These are phyloP conservation scores for Gallinago solitaria DNA, from an alignment of 2,797 vertebrate genomes.

Conservation along the genomic window DNA sequence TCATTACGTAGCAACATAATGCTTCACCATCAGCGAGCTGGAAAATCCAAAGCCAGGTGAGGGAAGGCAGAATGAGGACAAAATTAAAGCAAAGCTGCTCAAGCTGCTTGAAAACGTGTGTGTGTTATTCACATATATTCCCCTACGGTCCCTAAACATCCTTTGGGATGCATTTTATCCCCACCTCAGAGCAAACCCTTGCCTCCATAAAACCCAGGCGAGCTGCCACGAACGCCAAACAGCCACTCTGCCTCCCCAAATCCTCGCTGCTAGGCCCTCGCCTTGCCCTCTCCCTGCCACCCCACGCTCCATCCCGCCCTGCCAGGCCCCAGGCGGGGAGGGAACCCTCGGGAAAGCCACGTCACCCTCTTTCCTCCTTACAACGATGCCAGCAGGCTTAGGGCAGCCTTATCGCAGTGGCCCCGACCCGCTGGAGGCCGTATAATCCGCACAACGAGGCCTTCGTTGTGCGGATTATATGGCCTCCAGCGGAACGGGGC, in stretches of 20 bases:
- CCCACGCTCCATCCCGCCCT: not conserved
- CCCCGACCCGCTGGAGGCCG: not conserved
- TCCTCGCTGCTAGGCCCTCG: not conserved
- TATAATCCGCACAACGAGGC: not conserved
- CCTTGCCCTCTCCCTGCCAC: not conserved
- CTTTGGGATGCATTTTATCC: not conserved
- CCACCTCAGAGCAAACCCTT: not conserved
- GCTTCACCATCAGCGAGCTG: too few relatives aligned
- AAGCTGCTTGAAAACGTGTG: not conserved
- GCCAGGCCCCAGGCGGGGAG: not conserved
- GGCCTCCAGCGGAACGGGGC: too few relatives aligned
- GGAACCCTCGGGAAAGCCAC: not conserved
- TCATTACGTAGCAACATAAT: fast-evolving
- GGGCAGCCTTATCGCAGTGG: not conserved
- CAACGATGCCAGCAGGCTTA: not conserved
- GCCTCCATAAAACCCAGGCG: not conserved
- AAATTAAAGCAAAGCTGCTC: not conserved
- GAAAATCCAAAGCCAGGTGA: not conserved
- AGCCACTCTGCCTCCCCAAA: not conserved
- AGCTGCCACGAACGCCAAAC: fast-evolving
- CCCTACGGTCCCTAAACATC: not conserved
- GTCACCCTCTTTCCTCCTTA: not conserved
- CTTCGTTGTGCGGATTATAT: too few relatives aligned
- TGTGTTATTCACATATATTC: fast-evolving
- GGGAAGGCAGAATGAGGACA: not conserved